Evolutionary conservation across 2,888 invertebrate species (phyloP).

Genomic region (Mythimna ferrago): DNA sequence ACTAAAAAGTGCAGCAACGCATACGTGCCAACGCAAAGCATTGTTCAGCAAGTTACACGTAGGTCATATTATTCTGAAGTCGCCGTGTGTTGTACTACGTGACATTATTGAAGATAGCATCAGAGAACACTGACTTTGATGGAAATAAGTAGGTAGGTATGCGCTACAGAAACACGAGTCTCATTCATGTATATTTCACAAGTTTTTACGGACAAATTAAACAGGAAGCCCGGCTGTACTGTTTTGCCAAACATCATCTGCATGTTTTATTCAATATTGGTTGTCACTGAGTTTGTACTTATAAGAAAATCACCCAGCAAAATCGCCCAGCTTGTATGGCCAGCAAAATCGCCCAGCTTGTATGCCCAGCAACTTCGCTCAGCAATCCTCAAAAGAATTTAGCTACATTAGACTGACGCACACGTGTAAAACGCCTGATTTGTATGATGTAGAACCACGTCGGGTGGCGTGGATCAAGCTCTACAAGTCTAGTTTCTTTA

Average conservation of each 20-base stretch:
- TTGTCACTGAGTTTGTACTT: neutral
- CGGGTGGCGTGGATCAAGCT: too few species aligned
- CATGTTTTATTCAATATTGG: neutral
- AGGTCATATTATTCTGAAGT: conserved; percentile 21
- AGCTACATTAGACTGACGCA: too few species aligned
- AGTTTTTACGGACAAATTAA: neutral
- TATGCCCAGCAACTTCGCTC: neutral
- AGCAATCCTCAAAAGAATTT: neutral
- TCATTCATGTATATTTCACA: neutral
- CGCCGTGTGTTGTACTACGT: conserved; percentile 26
- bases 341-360: neutral
- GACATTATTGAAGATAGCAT: conserved; percentile 17
- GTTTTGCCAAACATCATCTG: neutral
- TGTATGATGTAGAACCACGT: too few species aligned
- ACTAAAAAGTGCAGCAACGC: conserved; percentile 19
- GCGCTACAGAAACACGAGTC: neutral
- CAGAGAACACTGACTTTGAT: neutral
- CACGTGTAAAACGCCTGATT: too few species aligned
- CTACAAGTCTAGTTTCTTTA: too few species aligned
- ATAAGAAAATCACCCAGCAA: too few species aligned
- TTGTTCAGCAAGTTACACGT: conserved; percentile 45
- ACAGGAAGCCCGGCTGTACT: neutral
- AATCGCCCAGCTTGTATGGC: neutral
- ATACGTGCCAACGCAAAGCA: conserved; percentile 38
- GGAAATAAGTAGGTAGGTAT: neutral